Percentiles rank a stretch among this genome's conserved stretches.
Conservation (phyloP, 2,113 vertebrate genomes). For the Spheniscus mendiculus region DNA sequence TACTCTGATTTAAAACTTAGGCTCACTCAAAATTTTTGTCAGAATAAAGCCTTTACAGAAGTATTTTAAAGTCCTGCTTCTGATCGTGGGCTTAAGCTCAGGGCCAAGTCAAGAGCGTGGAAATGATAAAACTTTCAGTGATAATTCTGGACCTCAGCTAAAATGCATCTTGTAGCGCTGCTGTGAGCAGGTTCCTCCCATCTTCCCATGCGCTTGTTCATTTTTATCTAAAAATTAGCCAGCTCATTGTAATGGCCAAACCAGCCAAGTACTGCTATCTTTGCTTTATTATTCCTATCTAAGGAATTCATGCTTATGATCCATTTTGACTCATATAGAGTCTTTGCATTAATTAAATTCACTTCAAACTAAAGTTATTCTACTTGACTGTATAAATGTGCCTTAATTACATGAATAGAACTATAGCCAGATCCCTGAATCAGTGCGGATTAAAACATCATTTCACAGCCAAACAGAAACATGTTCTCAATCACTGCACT, state of each 20-base stretch:
- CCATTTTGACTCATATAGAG: slow-evolving; percentile 78
- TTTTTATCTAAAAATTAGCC: slow-evolving; percentile 14
- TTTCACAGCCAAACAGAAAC: slow-evolving; percentile 96
- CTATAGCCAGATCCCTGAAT: slow-evolving; percentile 80
- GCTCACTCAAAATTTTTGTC: neutral
- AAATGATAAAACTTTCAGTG: neutral
- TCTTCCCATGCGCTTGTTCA: neutral
- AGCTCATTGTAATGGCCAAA: slow-evolving; percentile 26
- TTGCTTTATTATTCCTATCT: slow-evolving; percentile 67
- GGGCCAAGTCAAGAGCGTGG: neutral
- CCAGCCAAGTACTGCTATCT: slow-evolving; percentile 18
- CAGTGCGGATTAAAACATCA: slow-evolving; percentile 89
- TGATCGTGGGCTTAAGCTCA: neutral
- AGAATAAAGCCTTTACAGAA: neutral
- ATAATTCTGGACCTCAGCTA: neutral
- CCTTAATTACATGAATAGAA: slow-evolving; percentile 85
- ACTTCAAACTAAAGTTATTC: slow-evolving; percentile 85
- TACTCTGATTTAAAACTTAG: neutral
- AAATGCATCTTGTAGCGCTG: neutral
- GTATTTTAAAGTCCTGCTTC: neutral
- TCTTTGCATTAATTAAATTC: slow-evolving; percentile 85
- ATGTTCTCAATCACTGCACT: slow-evolving; percentile 95
- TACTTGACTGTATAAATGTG: slow-evolving; percentile 85
- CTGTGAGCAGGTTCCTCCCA: neutral
- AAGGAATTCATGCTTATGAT: slow-evolving; percentile 77